Conservation (phyloP, 2,113 vertebrate genomes). For the Rhabdornis inornatus region DNA sequence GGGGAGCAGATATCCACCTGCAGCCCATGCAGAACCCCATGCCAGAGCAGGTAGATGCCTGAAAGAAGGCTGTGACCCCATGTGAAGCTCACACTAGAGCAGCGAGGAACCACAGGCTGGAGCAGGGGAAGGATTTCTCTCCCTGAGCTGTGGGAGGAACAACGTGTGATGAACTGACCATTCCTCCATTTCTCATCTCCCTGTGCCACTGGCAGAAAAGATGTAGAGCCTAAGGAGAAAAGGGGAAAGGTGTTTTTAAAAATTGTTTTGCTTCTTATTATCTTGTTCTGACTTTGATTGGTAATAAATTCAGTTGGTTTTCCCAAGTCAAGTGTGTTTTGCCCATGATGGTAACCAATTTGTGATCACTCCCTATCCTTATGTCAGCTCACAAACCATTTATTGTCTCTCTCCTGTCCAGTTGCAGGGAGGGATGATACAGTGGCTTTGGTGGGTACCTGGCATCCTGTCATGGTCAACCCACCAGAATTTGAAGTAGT, state of each 20-base stretch:
- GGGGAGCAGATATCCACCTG: background rate
- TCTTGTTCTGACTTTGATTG: background rate
- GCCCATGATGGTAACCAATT: background rate
- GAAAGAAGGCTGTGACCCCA: background rate
- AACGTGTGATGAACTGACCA: background rate
- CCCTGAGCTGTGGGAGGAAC: background rate
- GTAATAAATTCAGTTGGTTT: background rate
- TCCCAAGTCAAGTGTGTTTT: background rate
- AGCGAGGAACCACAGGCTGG: background rate
- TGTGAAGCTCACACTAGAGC: background rate
- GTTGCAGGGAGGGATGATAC: background rate
- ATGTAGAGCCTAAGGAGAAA: background rate
- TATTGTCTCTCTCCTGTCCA: background rate
- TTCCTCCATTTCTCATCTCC: background rate
- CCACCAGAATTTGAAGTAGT: background rate
- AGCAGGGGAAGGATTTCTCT: background rate
- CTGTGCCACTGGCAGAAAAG: background rate
- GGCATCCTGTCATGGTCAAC: background rate
- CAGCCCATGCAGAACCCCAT: background rate
- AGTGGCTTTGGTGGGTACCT: background rate
- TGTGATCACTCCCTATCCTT: background rate
- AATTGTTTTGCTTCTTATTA: background rate
- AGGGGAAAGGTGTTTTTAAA: background rate
- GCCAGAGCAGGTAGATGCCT: background rate
- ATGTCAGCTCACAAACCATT: background rate